Percentiles rank a stretch among this genome's conserved stretches.
These are phyloP conservation scores for Anableps anableps DNA, from an alignment of 2,797 vertebrate genomes.

Conservation along the genomic window DNA sequence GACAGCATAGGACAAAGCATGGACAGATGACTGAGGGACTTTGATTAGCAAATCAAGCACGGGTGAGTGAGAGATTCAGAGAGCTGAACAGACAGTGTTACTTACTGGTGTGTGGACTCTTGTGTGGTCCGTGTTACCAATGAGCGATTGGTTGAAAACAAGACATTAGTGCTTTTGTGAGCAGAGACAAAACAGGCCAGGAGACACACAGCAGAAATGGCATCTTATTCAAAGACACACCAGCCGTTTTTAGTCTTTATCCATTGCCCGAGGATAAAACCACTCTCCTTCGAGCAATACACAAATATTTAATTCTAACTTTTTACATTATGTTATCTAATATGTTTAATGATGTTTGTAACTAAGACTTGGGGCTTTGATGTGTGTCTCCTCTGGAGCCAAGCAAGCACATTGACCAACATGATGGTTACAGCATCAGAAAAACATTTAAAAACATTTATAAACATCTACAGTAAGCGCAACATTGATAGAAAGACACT, in stretches of 20 bases:
- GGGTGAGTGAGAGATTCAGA: constrained; percentile 66
- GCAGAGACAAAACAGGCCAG: constrained; percentile 83
- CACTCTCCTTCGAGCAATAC: constrained; percentile 14
- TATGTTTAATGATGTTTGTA: neutral
- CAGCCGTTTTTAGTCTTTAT: constrained; percentile 6
- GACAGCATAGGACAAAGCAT: constrained; percentile 57
- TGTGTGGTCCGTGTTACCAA: constrained; percentile 88
- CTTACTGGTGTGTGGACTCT: constrained; percentile 87
- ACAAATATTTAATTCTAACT: constrained; percentile 9
- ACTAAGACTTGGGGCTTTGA: constrained; percentile 51
- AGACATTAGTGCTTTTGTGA: constrained; percentile 89
- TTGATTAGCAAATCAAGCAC: constrained; percentile 68
- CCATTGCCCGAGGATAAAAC: constrained; percentile 6
- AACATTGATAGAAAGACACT: constrained; percentile 71
- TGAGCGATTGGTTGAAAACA: constrained; percentile 89
- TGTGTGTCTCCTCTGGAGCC: constrained; percentile 79
- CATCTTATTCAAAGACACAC: constrained; percentile 12
- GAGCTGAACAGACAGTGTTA: constrained; percentile 81
- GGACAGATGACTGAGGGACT: constrained; percentile 63
- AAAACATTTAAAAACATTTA: constrained; percentile 75
- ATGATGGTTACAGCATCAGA: constrained; percentile 78
- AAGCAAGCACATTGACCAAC: constrained; percentile 83
- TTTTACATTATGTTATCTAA: neutral
- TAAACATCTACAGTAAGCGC: constrained; percentile 73
- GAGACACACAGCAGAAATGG: constrained; percentile 80